These are phyloP conservation scores for Lerema accius DNA, from an alignment of 1,140 invertebrate genomes.

Conservation along the genomic window DNA sequence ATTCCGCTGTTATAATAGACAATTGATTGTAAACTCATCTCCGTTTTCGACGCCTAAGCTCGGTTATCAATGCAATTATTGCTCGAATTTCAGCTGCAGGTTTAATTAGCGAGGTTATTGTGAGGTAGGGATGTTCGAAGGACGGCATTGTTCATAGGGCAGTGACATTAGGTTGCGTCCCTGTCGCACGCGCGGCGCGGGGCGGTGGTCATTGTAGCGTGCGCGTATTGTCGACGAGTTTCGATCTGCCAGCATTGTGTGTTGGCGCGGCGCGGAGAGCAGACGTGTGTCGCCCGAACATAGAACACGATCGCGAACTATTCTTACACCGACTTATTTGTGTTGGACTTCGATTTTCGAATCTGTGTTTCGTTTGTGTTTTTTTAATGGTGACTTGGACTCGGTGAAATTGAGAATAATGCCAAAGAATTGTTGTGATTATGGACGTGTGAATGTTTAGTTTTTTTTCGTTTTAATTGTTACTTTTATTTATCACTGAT, in stretches of 20 bases:
- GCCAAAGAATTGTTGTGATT: constrained; percentile 73
- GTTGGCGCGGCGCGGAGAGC: constrained; percentile 53
- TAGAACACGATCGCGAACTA: constrained; percentile 55
- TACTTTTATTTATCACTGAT: constrained; percentile 64
- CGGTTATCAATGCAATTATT: not conserved
- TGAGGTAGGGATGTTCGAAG: constrained; percentile 44
- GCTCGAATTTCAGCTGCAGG: not conserved
- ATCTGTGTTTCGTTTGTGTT: constrained; percentile 51
- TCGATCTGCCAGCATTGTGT: constrained; percentile 81
- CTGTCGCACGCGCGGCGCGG: constrained; percentile 74
- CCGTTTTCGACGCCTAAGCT: constrained; percentile 17
- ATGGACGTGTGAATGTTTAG: constrained; percentile 60
- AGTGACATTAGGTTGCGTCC: constrained; percentile 80
- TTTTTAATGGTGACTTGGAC: constrained; percentile 60
- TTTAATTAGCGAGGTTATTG: not conserved
- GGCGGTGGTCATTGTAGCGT: constrained; percentile 76
- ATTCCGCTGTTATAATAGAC: constrained; percentile 79
- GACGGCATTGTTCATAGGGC: constrained; percentile 78
- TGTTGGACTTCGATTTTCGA: constrained; percentile 52
- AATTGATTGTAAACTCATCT: constrained; percentile 70
- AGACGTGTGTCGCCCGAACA: constrained; percentile 58
- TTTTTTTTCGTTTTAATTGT: constrained; percentile 49
- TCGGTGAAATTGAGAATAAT: constrained; percentile 64
- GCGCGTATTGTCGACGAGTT: constrained; percentile 77
- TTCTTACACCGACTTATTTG: constrained; percentile 52